Base-by-base conservation (phyloP, 2,888 invertebrate species). In the Timandra comae region DNA sequence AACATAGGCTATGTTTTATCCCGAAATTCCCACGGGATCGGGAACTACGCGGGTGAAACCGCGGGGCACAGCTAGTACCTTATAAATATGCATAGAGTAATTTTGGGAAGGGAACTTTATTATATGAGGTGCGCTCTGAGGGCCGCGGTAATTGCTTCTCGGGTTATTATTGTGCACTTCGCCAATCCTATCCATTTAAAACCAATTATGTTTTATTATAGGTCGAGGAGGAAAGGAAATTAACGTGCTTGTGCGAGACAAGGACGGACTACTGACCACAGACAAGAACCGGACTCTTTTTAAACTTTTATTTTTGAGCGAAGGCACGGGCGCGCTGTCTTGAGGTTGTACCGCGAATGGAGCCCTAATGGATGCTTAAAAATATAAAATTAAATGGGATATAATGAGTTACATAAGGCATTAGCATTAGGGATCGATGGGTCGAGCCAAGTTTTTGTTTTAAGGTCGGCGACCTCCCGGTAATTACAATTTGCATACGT, bases 101-200 rank as follows among this genome's bases (percentile, higher is more conserved):
- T 74, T 75, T 76, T 71, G 64, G 58, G 6, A 16, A 61, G 56
- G 52, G 36, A 59, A 57, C 59, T 46, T 59, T 67, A 63, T 62
- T 76, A 74, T 68, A 63, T 58, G 64, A 62, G 65, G 58, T 56
- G 49, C 56, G 57, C 56, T 62, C 59, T 60, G 56, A 45, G 59
- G 47, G 56, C 52, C 55, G 47, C 62, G 51, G 63, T 70, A 78
- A 78, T 79, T 78, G 65, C 70, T 63, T 60, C 64, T 63, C 64
- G 46, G 60, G 56, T 64, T 67, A 70, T 70, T 68, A 70, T 63
- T 63, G 58, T 61, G 52, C 52, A 66, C 65, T 72, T 73, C 73
- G 73, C 82, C 82, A 84, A 85, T 84, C 80, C 78, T 75, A 74
- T 74, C 63, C 82, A 77, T 81, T 84, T 82, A 76, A 81, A 84